These are phyloP conservation scores for Xestia sexstrigata DNA, from an alignment of 2,888 invertebrate species.

Conservation along the genomic window DNA sequence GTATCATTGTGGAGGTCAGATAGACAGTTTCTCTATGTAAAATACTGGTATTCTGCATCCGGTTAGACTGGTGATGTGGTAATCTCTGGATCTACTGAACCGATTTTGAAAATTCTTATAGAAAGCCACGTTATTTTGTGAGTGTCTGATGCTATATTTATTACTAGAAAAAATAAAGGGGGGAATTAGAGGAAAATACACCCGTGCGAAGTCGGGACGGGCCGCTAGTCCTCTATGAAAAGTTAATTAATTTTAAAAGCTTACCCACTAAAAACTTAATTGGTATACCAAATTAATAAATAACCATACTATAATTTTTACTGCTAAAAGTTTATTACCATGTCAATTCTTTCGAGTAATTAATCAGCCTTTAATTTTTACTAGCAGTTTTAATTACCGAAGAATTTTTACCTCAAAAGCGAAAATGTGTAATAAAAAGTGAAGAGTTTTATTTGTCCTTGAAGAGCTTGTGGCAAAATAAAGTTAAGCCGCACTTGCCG, in stretches of 20 bases:
- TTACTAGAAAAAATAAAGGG: no score
- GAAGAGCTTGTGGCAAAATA: no score
- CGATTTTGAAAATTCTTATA: no score
- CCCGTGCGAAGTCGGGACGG: no score
- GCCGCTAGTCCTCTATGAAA: neutral
- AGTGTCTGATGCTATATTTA: no score
- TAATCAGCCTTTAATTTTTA: constrained; percentile 21
- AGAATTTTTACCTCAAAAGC: neutral
- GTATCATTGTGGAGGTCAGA: no score
- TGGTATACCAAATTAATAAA: constrained; percentile 23
- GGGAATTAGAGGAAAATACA: no score
- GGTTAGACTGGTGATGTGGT: no score
- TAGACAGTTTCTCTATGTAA: no score
- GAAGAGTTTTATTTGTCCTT: neutral
- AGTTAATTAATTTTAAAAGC: neutral
- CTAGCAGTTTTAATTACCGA: neutral
- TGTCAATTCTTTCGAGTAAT: constrained; percentile 12
- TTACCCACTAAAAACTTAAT: constrained; percentile 6
- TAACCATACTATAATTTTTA: constrained; percentile 22
- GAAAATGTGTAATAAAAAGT: constrained; percentile 3
- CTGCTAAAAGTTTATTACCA: constrained; percentile 17
- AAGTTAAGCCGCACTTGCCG: neutral
- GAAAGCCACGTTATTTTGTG: no score
- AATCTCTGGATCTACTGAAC: no score
- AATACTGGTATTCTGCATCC: no score